Evolutionary conservation across 1,140 invertebrate species (phyloP), one percentile per base, ranked within the genome.

Genomic region (Artemia franciscana): DNA sequence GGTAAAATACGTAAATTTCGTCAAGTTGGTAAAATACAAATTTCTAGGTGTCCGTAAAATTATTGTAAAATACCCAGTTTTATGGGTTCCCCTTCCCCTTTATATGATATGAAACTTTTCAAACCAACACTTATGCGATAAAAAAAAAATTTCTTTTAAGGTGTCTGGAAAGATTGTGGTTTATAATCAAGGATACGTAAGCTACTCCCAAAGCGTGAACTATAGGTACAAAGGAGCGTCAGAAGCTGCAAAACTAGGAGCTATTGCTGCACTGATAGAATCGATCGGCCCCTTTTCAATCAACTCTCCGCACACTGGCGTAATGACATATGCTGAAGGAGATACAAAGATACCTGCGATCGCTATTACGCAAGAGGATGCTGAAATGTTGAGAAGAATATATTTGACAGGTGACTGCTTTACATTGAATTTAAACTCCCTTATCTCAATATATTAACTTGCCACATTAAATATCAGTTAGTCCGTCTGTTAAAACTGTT

Each of bases 281-380:
- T 87, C 84, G 9, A 76, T 89, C 2, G 80, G 85, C 0, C 84
- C 85, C 7, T 84, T 82, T 71, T 88, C 83, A 0, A 77, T 86
- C 9, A 74, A 81, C 65, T 79, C 79, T 0, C 82, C 82, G 0
- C 84, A 85, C 65, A 83, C 83, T 1, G 84, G 84, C 12, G 76
- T 76, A 67, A 79, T 84, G 73, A 66, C 65, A 12, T 87, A 86
- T 67, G 68, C 66, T 1, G 70, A 74, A 1, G 77, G 76, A 67
- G 75, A 82, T 2, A 77, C 72, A 18, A 78, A 82, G 73, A 88
- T 91, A 66, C 87, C 88, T 9, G 79, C 80, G 7, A 86, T 84
- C 27, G 83, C 80, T 65, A 85, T 91, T 28, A 84, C 86, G 0
- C 70, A 82, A 5, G 87, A 89, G 76, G 86, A 91, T 75, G 84